A percentile compares a stretch with the other conserved stretches of the same genome.
Evolutionary conservation across 2,888 invertebrate species (phyloP).

Genomic region (Nipponacmea schrenckii): DNA sequence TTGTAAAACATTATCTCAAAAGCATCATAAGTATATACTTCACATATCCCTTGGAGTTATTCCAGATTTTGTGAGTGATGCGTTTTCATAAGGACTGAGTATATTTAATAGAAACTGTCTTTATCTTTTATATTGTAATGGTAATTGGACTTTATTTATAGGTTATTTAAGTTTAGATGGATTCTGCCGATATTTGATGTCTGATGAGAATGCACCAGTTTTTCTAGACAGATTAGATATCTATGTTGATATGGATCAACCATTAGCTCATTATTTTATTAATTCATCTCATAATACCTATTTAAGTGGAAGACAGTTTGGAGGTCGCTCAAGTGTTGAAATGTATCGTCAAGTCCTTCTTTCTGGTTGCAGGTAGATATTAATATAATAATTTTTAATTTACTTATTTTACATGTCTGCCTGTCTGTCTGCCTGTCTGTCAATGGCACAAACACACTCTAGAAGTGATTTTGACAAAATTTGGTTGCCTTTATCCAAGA

Average conservation of each 20-base stretch:
- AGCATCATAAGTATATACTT: too few species aligned
- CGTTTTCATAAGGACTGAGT: too few species aligned
- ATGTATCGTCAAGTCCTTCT: slow-evolving; percentile 98
- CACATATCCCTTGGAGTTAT: too few species aligned
- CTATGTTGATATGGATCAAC: slow-evolving; percentile 94
- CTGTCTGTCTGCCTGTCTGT: too few species aligned
- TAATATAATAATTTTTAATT: not conserved
- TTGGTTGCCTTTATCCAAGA: too few species aligned
- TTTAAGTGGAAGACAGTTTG: slow-evolving; percentile 83
- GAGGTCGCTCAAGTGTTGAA: slow-evolving; percentile 95
- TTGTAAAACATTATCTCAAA: too few species aligned
- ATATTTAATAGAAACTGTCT: too few species aligned
- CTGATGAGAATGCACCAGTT: slow-evolving; percentile 99
- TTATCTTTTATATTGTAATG: too few species aligned
- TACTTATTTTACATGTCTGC: not conserved
- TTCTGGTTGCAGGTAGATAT: slow-evolving; percentile 89
- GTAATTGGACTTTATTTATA: slow-evolving; percentile 28
- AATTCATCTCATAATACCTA: slow-evolving; percentile 79
- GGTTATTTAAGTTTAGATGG: slow-evolving; percentile 87
- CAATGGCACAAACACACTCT: too few species aligned
- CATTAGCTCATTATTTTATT: slow-evolving; percentile 97
- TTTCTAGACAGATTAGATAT: slow-evolving; percentile 97
- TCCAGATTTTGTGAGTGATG: too few species aligned
- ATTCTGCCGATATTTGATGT: slow-evolving; percentile 97
- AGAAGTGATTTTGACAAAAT: too few species aligned